These are phyloP conservation scores for Bugulina stolonifera DNA, from an alignment of 2,888 invertebrate genomes.

Conservation along the genomic window DNA sequence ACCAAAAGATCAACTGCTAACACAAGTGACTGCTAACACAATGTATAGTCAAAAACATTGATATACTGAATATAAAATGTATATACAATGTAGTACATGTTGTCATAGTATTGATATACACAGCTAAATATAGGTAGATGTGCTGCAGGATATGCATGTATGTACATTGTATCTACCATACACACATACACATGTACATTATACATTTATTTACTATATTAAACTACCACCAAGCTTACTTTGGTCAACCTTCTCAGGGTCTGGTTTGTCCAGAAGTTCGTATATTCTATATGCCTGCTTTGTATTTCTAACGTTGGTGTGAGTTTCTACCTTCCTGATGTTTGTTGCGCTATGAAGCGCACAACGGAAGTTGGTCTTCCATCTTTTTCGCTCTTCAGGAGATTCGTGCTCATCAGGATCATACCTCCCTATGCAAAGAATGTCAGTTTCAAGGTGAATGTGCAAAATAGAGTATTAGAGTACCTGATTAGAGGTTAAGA, in stretches of 20 bases:
- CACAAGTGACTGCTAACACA: too few relatives aligned
- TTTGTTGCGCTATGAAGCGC: constrained; percentile 14
- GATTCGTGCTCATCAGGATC: background rate
- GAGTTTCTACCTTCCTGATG: background rate
- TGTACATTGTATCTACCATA: too few relatives aligned
- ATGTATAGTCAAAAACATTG: too few relatives aligned
- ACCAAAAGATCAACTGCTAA: too few relatives aligned
- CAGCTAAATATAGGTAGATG: too few relatives aligned
- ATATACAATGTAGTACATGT: too few relatives aligned
- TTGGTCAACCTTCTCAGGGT: constrained; percentile 6
- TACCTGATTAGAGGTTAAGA: too few relatives aligned
- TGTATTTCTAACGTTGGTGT: background rate
- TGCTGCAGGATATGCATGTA: too few relatives aligned
- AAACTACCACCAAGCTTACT: constrained; percentile 13
- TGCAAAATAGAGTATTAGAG: background rate
- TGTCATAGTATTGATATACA: too few relatives aligned
- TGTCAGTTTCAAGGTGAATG: background rate
- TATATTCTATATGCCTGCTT: background rate
- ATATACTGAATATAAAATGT: too few relatives aligned
- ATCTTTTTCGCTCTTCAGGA: background rate
- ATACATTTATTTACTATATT: too few relatives aligned
- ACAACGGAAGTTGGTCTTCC: constrained; percentile 14
- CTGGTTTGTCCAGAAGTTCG: constrained; percentile 7
- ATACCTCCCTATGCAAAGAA: background rate
- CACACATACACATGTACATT: too few relatives aligned